Conservation (phyloP, 2,113 vertebrate species). For the Scomber colias region DNA sequence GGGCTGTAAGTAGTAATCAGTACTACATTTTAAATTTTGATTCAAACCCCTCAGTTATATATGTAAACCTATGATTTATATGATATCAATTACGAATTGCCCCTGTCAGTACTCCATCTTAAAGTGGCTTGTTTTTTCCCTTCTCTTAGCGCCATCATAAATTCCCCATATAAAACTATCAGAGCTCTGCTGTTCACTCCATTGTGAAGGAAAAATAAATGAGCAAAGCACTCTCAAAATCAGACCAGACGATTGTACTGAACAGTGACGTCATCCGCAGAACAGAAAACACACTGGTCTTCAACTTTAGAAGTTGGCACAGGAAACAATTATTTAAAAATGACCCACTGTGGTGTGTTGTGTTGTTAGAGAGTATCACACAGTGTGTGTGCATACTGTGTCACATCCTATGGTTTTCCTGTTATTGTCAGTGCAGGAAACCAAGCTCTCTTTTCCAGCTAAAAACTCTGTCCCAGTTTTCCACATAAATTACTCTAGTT, state of each 20-base stretch:
- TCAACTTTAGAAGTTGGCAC: background rate
- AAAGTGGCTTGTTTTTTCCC: background rate
- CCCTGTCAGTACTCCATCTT: background rate
- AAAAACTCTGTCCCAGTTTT: conserved; percentile 34
- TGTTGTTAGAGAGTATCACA: conserved; percentile 20
- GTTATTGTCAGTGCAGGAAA: conserved; percentile 82
- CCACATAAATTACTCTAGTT: background rate
- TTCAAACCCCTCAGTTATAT: too few species aligned
- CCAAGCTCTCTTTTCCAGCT: conserved; percentile 27
- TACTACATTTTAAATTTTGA: too few species aligned
- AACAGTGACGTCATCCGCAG: conserved; percentile 8
- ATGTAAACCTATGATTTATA: too few species aligned
- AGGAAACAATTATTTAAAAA: conserved; percentile 46
- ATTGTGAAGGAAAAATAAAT: conserved; percentile 3
- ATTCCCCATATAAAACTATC: background rate
- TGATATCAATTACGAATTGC: background rate
- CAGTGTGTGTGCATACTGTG: conserved; percentile 8
- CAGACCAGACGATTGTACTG: background rate
- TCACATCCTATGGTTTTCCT: conserved; percentile 80
- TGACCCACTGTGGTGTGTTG: conserved; percentile 12
- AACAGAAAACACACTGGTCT: background rate
- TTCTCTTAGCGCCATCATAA: background rate
- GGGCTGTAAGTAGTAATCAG: too few species aligned
- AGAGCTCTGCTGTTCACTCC: background rate
- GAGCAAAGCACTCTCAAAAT: conserved; percentile 2